These are phyloP conservation scores for Cossypha polioptera DNA, from an alignment of 2,797 vertebrate genomes.

Conservation along the genomic window DNA sequence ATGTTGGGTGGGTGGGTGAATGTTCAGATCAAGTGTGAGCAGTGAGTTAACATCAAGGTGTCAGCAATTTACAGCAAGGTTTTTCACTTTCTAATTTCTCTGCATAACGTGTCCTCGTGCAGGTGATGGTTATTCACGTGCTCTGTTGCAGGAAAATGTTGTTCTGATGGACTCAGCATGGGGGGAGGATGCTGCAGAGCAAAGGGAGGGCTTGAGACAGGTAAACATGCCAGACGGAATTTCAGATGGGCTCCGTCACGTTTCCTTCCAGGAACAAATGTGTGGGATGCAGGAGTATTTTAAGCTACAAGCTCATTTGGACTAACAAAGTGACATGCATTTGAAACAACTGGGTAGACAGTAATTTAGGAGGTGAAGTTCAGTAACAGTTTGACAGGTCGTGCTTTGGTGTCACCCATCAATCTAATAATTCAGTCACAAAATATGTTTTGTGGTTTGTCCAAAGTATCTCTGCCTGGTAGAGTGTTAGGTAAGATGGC, in stretches of 20 bases:
- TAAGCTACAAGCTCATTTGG: conserved; percentile 71
- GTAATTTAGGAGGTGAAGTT: conserved; percentile 51
- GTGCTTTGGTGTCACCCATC: conserved; percentile 13
- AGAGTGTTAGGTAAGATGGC: background rate
- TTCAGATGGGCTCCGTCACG: conserved; percentile 50
- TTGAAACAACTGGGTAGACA: conserved; percentile 58
- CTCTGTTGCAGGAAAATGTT: background rate
- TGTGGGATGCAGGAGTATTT: conserved; percentile 67
- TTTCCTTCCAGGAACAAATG: conserved; percentile 73
- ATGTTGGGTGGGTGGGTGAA: background rate
- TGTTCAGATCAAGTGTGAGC: background rate
- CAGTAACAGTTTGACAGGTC: conserved; percentile 33
- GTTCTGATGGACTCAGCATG: background rate
- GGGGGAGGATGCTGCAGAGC: background rate
- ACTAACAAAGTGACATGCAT: conserved; percentile 40
- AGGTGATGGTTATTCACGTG: background rate
- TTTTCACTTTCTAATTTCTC: background rate
- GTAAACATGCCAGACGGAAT: conserved; percentile 47
- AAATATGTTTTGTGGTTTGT: background rate
- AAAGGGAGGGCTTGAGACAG: background rate
- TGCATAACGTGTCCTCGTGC: accelerated
- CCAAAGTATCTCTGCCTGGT: background rate
- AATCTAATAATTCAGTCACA: background rate
- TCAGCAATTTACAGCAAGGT: background rate
- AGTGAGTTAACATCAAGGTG: background rate